Evolutionary conservation across 2,113 vertebrate genomes (phyloP).

Genomic region (Microtus oregoni): DNA sequence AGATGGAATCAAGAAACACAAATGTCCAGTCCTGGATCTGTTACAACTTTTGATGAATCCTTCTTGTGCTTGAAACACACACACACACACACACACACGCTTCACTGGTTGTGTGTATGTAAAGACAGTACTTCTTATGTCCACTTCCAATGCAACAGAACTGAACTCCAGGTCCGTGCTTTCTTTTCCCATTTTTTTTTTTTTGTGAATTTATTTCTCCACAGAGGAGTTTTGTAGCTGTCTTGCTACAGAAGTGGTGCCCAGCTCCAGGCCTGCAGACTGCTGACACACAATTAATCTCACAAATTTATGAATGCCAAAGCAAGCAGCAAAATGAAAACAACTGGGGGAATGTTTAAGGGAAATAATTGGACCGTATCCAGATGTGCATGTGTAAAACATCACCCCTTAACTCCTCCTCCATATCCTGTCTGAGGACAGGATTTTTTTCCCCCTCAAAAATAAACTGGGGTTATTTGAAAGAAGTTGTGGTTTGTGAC

Average conservation of each 20-base stretch:
- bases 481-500: constrained; percentile 85
- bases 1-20: constrained; percentile 16
- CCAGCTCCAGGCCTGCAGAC: constrained; percentile 84
- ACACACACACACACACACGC: neutral
- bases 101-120: constrained; percentile 42
- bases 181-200: constrained; percentile 62
- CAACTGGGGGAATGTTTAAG: constrained; percentile 89
- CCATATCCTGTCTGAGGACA: constrained; percentile 88
- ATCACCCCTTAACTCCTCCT: constrained; percentile 87
- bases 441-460: constrained; percentile 84
- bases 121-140: constrained; percentile 79
- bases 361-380: constrained; percentile 86
- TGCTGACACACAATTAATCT: constrained; percentile 88
- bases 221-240: constrained; percentile 83
- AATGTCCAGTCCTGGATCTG: neutral
- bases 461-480: constrained; percentile 86
- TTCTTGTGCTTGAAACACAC: neutral
- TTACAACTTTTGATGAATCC: neutral
- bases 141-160: constrained; percentile 75
- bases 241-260: constrained; percentile 79
- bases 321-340: constrained; percentile 89
- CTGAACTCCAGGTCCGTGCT: constrained; percentile 78
- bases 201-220: constrained; percentile 77
- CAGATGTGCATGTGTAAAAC: constrained; percentile 90
- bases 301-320: constrained; percentile 90